Evolutionary conservation across 2,888 invertebrate species (phyloP), one percentile per base, ranked within the genome.

Genomic region (Dicyrtomina minuta): DNA sequence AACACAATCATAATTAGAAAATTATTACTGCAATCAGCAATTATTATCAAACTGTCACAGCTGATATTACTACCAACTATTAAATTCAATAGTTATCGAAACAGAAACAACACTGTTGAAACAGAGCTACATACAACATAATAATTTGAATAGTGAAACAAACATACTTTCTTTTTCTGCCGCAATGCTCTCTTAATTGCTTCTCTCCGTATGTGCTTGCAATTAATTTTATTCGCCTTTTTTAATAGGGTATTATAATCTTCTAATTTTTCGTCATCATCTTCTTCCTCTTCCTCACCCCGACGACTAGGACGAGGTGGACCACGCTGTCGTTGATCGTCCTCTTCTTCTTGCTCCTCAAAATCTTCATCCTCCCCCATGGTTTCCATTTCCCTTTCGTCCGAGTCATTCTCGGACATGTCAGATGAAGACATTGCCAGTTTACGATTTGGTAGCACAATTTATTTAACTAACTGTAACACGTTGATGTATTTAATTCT

Each of bases 131-230:
- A 27, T 4, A 3, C 13, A 58, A n/a, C 24, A 39, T 27, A 51
- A 64, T 51, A 17, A 62, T 41, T 20, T 51, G n/a, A n/a, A n/a
- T n/a, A n/a, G n/a, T n/a, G 22, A 33, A 33, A 20, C 10, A 39
- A 39, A 51, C 6, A 60, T 61, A 77, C 77, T 73, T 77, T 72
- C 22, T 72, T 55, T 24, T 77, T 77, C 22, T 72, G 64, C 17
- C 71, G 72, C 24, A 74, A 71, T 2, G 74, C 74, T 53, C 70
- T 73, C 15, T 53, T n/a, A 3, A 68, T 58, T 13, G 20, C 44
- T 33, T 70, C 65, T 33, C 64, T 49, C 10, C 49, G 27, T 39
- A 44, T 70, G 20, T 51, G 33, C 20, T 66, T 70, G 10, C 44
- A 22, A n/a, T 22, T 22, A n/a, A 56, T 66, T 20, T 24, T 53